Evolutionary conservation across 2,113 vertebrate genomes (phyloP).

Genomic region (Hydrolagus affinis): DNA sequence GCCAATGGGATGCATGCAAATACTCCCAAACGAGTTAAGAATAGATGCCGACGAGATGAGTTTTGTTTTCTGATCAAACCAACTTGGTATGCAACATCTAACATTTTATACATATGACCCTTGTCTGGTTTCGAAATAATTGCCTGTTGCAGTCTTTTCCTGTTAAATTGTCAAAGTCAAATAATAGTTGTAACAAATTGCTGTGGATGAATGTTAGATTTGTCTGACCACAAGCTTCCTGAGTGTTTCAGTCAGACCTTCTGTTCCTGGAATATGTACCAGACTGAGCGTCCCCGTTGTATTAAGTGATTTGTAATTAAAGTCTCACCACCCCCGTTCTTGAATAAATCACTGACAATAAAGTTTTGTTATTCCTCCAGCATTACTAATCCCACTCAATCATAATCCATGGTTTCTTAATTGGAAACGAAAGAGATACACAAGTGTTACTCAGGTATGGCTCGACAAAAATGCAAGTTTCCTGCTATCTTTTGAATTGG

Average conservation of each 20-base stretch:
- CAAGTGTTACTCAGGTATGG: too few species aligned
- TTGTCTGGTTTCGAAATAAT: background rate
- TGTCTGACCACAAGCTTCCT: slow-evolving; percentile 3
- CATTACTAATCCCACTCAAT: background rate
- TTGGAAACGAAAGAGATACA: background rate
- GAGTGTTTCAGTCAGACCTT: background rate
- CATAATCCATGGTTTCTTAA: background rate
- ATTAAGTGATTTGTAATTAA: slow-evolving; percentile 15
- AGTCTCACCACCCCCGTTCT: background rate
- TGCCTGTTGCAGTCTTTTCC: background rate
- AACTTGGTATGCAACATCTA: background rate
- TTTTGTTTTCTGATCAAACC: background rate
- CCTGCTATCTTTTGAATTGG: too few species aligned
- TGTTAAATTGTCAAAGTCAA: background rate
- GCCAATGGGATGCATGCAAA: background rate
- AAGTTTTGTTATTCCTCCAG: too few species aligned
- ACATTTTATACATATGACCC: background rate
- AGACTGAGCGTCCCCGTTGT: background rate
- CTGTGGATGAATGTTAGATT: background rate
- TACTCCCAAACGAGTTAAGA: background rate
- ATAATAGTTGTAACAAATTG: background rate
- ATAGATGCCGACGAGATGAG: background rate
- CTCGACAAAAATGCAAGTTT: too few species aligned
- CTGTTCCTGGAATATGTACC: background rate
- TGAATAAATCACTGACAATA: background rate